Base-by-base conservation (phyloP, 2,888 invertebrate genomes). In the Halictus ligatus region DNA sequence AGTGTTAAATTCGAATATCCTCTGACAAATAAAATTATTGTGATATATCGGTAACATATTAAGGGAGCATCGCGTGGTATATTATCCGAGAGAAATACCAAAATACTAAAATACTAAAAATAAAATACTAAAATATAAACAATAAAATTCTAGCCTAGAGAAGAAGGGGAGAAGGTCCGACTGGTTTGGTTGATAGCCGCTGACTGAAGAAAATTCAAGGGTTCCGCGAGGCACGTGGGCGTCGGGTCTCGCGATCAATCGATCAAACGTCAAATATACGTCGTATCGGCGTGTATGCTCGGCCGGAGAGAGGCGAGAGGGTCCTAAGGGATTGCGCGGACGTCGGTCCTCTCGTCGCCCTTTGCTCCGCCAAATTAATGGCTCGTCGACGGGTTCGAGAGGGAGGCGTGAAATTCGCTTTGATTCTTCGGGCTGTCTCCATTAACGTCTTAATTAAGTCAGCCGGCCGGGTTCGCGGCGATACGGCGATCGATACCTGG, bases 261-360 rank as follows among this genome's bases (percentile, higher is more conserved):
- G 88, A 85, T 87, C 89, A 87, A 90, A 89, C 84, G 88, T 86
- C 85, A 87, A 90, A 90, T 89, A 82, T 84, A 84, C 78, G 87
- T 89, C 87, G 81, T 75, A 76, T 69, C 75, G 48, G 46, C 75
- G 83, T 29, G 79, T 79, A 40, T 18, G 77, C 69, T 58, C 75
- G 69, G 82, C 18, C 75, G 29, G 25, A 43, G 78, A 72, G 46
- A 46, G 10, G 58, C 13, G 67, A 50, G 69, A 46, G 35, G 67
- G 73, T 75, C 74, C 75, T 50, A 64, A 64, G 67, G 67, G 29
- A 67, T 18, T 35, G 67, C 35, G 67, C 35, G 67, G 67, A 67
- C 78, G 75, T 29, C 48, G 50, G 5, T 69, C n/a, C 60, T 21
- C 78, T 21, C 78, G 80, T 80, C 60, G 50, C 83, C 77, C 83